phyloP scores from a whole-genome alignment of 1,140 invertebrate genomes.

The Mesaphorura yosii region DNA sequence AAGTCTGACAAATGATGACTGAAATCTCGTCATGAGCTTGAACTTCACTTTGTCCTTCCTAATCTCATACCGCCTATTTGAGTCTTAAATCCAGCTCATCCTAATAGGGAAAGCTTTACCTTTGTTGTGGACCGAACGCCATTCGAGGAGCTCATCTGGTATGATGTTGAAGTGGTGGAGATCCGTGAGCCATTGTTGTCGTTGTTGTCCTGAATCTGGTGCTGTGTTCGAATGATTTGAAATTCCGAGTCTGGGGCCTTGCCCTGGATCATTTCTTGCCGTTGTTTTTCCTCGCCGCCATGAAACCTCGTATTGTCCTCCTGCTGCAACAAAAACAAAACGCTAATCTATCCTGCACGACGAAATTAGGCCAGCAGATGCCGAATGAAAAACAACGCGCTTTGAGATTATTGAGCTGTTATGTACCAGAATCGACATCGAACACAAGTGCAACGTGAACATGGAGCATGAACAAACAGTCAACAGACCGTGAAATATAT shows the following conservation, averaged over 20 bases:
- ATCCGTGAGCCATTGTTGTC: conserved; percentile 12
- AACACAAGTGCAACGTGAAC: too few species aligned
- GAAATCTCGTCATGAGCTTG: too few species aligned
- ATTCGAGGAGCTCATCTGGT: conserved; percentile 28
- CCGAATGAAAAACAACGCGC: too few species aligned
- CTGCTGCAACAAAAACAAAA: conserved; percentile 14
- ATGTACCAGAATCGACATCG: too few species aligned
- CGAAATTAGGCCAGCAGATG: neutral
- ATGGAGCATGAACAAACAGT: neutral
- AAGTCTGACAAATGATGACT: too few species aligned
- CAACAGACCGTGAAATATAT: neutral
- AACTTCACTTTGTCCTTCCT: too few species aligned
- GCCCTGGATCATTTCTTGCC: conserved; percentile 30
- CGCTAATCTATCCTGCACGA: neutral
- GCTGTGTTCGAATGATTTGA: conserved; percentile 29
- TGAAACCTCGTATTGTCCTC: conserved; percentile 27
- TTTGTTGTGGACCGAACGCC: conserved; percentile 25
- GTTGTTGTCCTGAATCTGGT: conserved; percentile 20
- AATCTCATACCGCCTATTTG: too few species aligned
- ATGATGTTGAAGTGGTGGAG: conserved; percentile 20
- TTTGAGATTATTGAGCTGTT: too few species aligned
- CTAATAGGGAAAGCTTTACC: too few species aligned
- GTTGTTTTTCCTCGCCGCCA: conserved; percentile 20
- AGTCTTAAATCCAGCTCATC: too few species aligned
- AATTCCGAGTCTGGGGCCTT: conserved; percentile 27